Base-by-base conservation (phyloP, 2,888 invertebrate genomes). In the Cosmopolites sordidus region DNA sequence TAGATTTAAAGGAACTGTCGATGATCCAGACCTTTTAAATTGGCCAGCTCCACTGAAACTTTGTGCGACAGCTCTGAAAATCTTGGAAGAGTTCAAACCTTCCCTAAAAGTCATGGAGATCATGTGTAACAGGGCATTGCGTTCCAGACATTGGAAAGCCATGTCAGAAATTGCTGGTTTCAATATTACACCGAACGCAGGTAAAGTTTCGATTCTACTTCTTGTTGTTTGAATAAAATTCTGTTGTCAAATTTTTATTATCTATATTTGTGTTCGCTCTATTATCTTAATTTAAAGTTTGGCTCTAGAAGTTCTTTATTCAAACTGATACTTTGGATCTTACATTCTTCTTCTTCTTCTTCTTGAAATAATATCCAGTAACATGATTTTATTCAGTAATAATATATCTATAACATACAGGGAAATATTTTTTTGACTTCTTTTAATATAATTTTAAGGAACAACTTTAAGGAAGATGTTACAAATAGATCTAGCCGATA, bases 41-140 rank as follows among this genome's bases (percentile, higher is more conserved):
- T 83, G 88, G 69, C 89, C 90, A 0, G 86, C 89, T 1, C 92
- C 94, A 0, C 75, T 91, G 69, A 87, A 88, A 62, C 75, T 92
- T 16, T 87, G 87, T 62, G 76, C 78, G 2, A 80, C 80, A 69
- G 82, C 83, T 65, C 72, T 83, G 37, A 74, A 72, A 43, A 80
- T 83, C 61, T 77, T 87, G 16, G 83, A 83, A 61, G 78, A 79
- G 39, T 88, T 89, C 74, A 79, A 89, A 70, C 83, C 84, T 16
- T 84, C 88, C 63, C 83, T 96, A 12, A 86, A 87, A 55, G 81
- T 94, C 61, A 88, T 90, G 22, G 83, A 85, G 57, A 89, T 92
- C 27, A 83, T 96, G 79, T 94, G 95, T 68, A 92, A 92, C 74
- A 82, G 84, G 47, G 87, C 90, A 1, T 76, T 93, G 60, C 77